phyloP scores from a whole-genome alignment of 2,888 invertebrate species.

The Hecatera dysodea region DNA sequence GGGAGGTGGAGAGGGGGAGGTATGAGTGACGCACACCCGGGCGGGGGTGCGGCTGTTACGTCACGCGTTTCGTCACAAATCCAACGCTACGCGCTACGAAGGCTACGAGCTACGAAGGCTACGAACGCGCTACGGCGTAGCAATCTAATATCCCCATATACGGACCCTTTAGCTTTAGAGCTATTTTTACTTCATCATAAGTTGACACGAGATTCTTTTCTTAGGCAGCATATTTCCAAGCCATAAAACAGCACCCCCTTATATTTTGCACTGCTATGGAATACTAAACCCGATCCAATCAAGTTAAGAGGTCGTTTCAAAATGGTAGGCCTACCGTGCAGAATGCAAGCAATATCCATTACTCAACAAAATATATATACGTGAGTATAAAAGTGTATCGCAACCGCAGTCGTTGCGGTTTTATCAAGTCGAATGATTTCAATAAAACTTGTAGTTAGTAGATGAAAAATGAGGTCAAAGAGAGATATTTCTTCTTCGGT shows the following conservation, averaged over 20 bases:
- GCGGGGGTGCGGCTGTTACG: slow-evolving; percentile 83
- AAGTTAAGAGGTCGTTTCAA: slow-evolving; percentile 75
- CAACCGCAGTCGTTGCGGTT: slow-evolving; percentile 49
- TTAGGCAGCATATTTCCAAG: slow-evolving; percentile 45
- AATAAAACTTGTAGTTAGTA: slow-evolving; percentile 38
- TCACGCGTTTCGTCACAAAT: slow-evolving; percentile 82
- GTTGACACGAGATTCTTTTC: slow-evolving; percentile 45
- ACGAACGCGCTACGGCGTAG: slow-evolving; percentile 64
- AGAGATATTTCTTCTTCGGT: slow-evolving; percentile 33
- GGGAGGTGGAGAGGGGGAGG: slow-evolving; percentile 53
- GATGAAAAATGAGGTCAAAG: slow-evolving; percentile 53
- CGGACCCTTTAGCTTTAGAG: slow-evolving; percentile 39
- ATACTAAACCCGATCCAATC: slow-evolving; percentile 73
- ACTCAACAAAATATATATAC: slow-evolving; percentile 69
- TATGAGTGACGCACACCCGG: slow-evolving; percentile 75
- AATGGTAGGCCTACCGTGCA: slow-evolving; percentile 61
- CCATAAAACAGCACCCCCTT: slow-evolving; percentile 48
- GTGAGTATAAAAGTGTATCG: slow-evolving; percentile 44
- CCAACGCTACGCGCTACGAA: slow-evolving; percentile 68
- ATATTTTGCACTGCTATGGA: slow-evolving; percentile 54
- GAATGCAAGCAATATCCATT: slow-evolving; percentile 77
- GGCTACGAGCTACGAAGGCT: slow-evolving; percentile 50
- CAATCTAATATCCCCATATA: slow-evolving; percentile 57
- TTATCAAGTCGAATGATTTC: slow-evolving; percentile 51
- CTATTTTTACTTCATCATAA: slow-evolving; percentile 61